Conservation (phyloP, 2,888 invertebrate species). For the Coelinius sp. region DNA sequence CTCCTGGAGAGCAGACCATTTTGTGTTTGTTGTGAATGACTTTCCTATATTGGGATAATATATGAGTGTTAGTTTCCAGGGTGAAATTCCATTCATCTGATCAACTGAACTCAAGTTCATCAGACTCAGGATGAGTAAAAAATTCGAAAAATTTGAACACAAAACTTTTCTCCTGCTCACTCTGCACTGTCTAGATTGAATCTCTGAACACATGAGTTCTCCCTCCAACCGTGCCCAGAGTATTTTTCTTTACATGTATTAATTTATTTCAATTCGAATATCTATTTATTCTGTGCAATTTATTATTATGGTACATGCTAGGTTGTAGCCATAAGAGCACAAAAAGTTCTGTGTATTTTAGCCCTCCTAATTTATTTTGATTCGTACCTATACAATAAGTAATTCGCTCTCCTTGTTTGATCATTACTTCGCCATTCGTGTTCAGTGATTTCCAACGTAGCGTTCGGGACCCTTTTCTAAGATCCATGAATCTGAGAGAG, state of each 20-base stretch:
- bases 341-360: neutral
- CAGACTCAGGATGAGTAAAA: neutral
- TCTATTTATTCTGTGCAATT: neutral
- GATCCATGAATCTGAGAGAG: too few species aligned
- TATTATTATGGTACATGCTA: neutral
- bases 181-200: neutral
- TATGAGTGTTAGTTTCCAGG: neutral
- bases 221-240: neutral
- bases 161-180: neutral
- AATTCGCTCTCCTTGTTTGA: neutral
- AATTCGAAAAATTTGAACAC: neutral
- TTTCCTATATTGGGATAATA: neutral
- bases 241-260: neutral
- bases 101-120: neutral
- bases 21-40: slow-evolving; percentile 6
- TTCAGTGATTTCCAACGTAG: too few species aligned
- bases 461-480: too few species aligned
- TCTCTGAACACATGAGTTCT: neutral
- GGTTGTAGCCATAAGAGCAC: neutral
- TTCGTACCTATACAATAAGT: neutral
- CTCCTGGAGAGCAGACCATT: neutral
- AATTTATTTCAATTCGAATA: neutral
- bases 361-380: neutral
- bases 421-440: too few species aligned
- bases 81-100: neutral